Evolutionary conservation across 35 echinoderm and acorn worm genomes (phyloP).

Genomic region (Ptychodera flava): DNA sequence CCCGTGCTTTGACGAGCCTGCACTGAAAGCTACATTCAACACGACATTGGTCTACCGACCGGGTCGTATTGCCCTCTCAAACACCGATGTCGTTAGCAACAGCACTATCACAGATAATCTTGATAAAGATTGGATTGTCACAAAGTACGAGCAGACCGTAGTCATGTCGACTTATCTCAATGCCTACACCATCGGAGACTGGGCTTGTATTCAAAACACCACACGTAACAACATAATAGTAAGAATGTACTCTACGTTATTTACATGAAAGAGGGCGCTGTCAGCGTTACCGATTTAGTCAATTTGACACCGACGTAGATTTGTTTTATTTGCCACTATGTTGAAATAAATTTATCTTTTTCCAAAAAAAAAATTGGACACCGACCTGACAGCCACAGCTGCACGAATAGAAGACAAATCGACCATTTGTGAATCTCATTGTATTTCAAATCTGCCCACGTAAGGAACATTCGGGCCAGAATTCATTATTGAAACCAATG

Average conservation of each 20-base stretch:
- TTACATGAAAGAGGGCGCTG: no score
- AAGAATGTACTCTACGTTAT: neutral
- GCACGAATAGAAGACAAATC: no score
- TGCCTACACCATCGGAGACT: neutral
- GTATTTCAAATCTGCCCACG: no score
- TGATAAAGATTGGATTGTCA: neutral
- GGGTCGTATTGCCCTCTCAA: constrained; percentile 35
- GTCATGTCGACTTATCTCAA: neutral
- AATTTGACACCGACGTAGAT: no score
- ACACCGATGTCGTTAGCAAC: neutral
- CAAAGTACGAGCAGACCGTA: neutral
- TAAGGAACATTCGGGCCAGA: no score
- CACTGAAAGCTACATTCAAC: constrained; percentile 46
- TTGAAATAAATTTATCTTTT: no score
- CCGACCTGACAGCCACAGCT: no score
- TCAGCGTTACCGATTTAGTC: no score
- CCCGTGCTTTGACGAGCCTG: constrained; percentile 67
- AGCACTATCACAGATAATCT: neutral
- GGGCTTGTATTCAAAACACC: neutral
- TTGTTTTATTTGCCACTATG: no score
- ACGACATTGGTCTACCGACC: constrained; percentile 18
- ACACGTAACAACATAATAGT: neutral
- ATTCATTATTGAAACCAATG: no score
- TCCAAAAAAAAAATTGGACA: no score
- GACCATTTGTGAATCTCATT: no score